These are phyloP conservation scores for Platyrinchus mystaceus DNA, from an alignment of 2,797 vertebrate species.

Conservation along the genomic window DNA sequence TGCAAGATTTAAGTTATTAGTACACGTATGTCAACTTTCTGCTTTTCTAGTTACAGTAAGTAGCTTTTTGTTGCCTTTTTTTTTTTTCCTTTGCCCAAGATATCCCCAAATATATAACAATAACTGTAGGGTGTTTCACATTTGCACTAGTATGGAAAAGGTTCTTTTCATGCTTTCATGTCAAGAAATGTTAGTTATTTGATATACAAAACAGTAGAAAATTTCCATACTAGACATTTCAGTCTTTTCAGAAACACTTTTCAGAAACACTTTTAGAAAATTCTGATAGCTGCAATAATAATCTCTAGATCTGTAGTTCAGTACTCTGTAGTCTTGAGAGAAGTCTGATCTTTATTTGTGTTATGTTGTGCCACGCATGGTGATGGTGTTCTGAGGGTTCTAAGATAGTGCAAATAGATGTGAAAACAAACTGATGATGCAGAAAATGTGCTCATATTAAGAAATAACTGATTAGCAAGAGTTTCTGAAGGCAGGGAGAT, in stretches of 20 bases:
- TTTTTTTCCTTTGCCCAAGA: not conserved
- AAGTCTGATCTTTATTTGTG: not conserved
- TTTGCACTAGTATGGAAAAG: not conserved
- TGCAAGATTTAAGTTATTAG: not conserved
- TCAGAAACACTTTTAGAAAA: not conserved
- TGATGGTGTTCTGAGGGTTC: not conserved
- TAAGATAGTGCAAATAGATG: not conserved
- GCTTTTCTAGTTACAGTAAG: not conserved
- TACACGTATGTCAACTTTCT: not conserved
- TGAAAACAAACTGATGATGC: not conserved
- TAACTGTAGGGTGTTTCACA: not conserved
- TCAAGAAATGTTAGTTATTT: not conserved
- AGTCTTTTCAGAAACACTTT: not conserved
- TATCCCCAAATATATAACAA: not conserved
- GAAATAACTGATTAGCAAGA: not conserved
- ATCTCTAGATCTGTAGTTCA: not conserved
- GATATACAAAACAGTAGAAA: not conserved
- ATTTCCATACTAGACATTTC: not conserved
- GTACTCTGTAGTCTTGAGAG: not conserved
- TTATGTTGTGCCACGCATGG: not conserved
- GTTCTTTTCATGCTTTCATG: not conserved
- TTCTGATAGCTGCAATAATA: not conserved
- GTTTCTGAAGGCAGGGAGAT: not conserved
- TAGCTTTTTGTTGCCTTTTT: not conserved
- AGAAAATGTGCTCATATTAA: constrained; percentile 17